A percentile compares a stretch with the other conserved stretches of the same genome.
Conservation (phyloP, 2,888 invertebrate genomes). For the Anthophora plumipes region DNA sequence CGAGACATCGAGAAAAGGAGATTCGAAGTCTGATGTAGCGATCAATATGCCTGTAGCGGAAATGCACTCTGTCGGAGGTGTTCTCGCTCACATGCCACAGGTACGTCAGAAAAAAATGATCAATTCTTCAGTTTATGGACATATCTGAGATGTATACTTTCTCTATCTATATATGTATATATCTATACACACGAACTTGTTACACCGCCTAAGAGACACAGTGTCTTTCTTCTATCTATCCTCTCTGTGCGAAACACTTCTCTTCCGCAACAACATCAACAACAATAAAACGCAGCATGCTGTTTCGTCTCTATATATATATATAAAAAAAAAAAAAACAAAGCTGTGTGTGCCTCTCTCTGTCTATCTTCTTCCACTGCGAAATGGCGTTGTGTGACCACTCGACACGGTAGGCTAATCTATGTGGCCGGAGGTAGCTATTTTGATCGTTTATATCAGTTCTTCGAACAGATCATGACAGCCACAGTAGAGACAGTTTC, state of each 20-base stretch:
- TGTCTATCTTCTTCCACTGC: conserved; percentile 73
- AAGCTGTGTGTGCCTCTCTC: conserved; percentile 63
- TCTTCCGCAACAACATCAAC: conserved; percentile 34
- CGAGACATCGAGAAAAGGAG: conserved; percentile 89
- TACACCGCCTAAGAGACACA: conserved; percentile 48
- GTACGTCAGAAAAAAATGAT: conserved; percentile 87
- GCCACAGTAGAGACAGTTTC: conserved; percentile 97
- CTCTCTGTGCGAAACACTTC: conserved; percentile 55
- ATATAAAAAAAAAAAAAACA: conserved; percentile 40
- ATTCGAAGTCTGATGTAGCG: conserved; percentile 87
- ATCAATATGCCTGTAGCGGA: conserved; percentile 88
- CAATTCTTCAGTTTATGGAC: not conserved
- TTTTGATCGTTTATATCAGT: conserved; percentile 84
- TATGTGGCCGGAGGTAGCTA: conserved; percentile 75
- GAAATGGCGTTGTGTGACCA: conserved; percentile 69
- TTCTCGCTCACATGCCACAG: conserved; percentile 96
- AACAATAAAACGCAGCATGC: conserved; percentile 66
- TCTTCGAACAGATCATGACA: conserved; percentile 92
- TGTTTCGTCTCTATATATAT: conserved; percentile 62
- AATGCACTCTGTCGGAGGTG: conserved; percentile 92
- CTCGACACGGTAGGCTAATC: conserved; percentile 80
- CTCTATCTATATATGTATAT: conserved; percentile 34
- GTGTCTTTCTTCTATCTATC: conserved; percentile 44
- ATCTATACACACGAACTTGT: conserved; percentile 38
- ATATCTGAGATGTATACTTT: conserved; percentile 17